Percentiles rank a stretch among this genome's conserved stretches.
Conservation (phyloP, 2,888 invertebrate genomes). For the Sphaeridia pumilis region DNA sequence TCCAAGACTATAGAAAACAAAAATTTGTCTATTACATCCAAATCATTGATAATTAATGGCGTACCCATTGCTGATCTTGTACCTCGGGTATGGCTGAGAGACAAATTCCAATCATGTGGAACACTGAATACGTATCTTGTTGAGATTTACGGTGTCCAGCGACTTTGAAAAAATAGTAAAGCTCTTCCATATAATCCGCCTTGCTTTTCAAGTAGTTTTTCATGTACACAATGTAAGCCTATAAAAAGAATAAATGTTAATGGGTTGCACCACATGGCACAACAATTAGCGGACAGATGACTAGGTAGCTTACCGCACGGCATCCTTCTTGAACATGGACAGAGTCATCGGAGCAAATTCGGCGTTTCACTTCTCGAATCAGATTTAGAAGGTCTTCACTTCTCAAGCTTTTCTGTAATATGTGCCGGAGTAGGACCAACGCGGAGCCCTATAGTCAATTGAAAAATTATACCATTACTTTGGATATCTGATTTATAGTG, state of each 20-base stretch:
- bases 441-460: constrained; percentile 11
- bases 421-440: constrained; percentile 6
- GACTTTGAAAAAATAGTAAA: constrained; percentile 13
- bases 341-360: constrained; percentile 9
- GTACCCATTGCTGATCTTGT: background rate
- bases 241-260: background rate
- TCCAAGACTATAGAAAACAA: constrained; percentile 10
- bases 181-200: constrained; percentile 6
- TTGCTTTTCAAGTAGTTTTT: constrained; percentile 8
- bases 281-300: no score
- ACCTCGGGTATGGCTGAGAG: constrained; percentile 8
- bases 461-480: background rate
- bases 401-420: constrained; percentile 8
- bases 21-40: background rate
- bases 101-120: constrained; percentile 3
- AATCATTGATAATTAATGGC: background rate
- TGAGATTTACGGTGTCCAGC: background rate
- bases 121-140: constrained; percentile 6
- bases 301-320: constrained; percentile 8
- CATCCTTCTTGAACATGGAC: constrained; percentile 15
- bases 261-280: background rate
- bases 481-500: background rate
- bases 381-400: constrained; percentile 1
- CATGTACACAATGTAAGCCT: constrained; percentile 13
- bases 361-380: constrained; percentile 9